A percentile compares a stretch with the other conserved stretches of the same genome.
Evolutionary conservation across 2,797 vertebrate genomes (phyloP).

Genomic region (Sebastes minor): DNA sequence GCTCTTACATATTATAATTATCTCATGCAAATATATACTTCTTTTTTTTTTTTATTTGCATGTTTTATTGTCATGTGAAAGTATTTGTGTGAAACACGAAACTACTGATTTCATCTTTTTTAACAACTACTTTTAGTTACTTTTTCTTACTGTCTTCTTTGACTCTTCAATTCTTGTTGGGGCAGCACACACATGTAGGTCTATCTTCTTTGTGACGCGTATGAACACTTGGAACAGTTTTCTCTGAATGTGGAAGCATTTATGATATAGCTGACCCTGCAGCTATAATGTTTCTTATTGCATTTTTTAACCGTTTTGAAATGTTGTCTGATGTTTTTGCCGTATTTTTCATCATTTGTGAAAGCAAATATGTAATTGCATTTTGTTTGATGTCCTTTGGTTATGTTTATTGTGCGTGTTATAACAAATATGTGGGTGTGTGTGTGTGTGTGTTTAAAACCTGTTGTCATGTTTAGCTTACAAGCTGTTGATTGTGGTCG

Average conservation of each 20-base stretch:
- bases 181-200: constrained; percentile 12
- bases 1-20: constrained; percentile 7
- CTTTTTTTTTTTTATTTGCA: constrained; percentile 19
- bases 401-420: constrained; percentile 19
- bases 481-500: constrained; percentile 12
- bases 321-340: constrained; percentile 23
- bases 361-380: constrained; percentile 17
- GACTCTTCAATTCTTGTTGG: constrained; percentile 12
- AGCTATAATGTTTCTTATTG: constrained; percentile 23
- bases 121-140: not conserved
- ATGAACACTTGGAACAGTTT: constrained; percentile 26
- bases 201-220: constrained; percentile 18
- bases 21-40: constrained; percentile 29
- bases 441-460: not conserved
- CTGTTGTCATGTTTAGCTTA: not conserved
- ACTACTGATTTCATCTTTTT: constrained; percentile 73
- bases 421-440: not conserved
- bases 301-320: constrained; percentile 30
- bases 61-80: constrained; percentile 40
- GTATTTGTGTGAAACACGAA: constrained; percentile 64
- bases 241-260: constrained; percentile 26
- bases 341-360: constrained; percentile 36
- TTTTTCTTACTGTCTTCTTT: constrained; percentile 14
- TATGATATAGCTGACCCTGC: constrained; percentile 12
- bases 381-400: not conserved